Base-by-base conservation (phyloP, 2,888 invertebrate species). In the Bruchidius siliquastri region DNA sequence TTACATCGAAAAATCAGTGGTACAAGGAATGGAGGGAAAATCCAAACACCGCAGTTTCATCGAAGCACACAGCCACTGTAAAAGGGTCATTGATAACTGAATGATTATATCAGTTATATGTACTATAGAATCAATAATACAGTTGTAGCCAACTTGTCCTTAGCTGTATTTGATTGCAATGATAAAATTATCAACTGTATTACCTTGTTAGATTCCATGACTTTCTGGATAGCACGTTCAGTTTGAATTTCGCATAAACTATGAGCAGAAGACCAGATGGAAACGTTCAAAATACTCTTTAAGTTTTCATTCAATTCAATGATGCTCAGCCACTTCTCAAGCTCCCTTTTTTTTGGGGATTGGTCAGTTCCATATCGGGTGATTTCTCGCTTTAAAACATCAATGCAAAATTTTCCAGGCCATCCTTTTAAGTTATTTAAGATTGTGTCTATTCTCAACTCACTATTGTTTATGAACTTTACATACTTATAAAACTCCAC, bases 261-360 rank as follows among this genome's bases (percentile, higher is more conserved):
- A 78, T 90, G 91, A 22, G 90, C 88, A 69, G 87, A 85, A 72
- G 89, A 89, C 93, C 93, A 93, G 71, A 89, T 89, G 73, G 86
- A 87, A 2, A 87, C 86, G 4, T 89, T 88, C 82, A 91, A 88
- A 75, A 90, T 49, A 49, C 18, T 49, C 18, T 13, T 49, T 1
- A 49, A 13, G 1, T 49, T 88, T 18, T 87, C 82, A 0, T 90
- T 88, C 69, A 92, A 90, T 89, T 91, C 82, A 74, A 84, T 84
- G 77, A 68, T 21, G 21, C 21, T 68, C 76, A 91, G 87, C 88
- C 90, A 91, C 70, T 88, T 86, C 21, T 88, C 87, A 78, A 92
- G 87, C 71, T 87, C 82, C 0, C 77, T 73, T 21, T 84, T 81
- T 26, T 85, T 78, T 4, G 72, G 69, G 67, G 76, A 73, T 8